Evolutionary conservation across 2,113 vertebrate species (phyloP).

Genomic region (Casuarius casuarius): DNA sequence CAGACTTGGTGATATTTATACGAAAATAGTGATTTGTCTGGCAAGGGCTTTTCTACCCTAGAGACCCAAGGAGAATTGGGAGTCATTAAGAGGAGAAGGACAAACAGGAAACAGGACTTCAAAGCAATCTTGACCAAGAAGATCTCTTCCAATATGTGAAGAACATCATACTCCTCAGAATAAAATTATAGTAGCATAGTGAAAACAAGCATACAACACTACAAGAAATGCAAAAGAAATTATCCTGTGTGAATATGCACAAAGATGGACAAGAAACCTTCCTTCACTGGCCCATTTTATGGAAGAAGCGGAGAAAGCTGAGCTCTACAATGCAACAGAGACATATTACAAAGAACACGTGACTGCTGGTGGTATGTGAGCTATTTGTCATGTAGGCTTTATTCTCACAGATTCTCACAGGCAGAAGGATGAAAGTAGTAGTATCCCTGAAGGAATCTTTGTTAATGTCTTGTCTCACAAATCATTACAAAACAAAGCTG

Average conservation of each 20-base stretch:
- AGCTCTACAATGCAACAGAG: not conserved
- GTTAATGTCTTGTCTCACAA: not conserved
- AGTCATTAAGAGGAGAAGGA: too few species aligned
- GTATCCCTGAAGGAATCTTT: not conserved
- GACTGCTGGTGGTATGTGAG: not conserved
- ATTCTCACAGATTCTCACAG: not conserved
- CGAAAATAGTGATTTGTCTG: too few species aligned
- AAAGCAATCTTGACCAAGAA: too few species aligned
- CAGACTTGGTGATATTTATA: too few species aligned
- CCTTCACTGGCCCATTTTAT: not conserved
- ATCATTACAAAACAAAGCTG: not conserved
- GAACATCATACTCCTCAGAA: too few species aligned
- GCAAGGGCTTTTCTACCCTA: too few species aligned
- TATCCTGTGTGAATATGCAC: not conserved
- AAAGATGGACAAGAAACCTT: not conserved
- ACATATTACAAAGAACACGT: not conserved
- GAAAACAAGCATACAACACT: not conserved
- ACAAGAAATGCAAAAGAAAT: not conserved
- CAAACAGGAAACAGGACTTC: too few species aligned
- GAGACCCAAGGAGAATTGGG: too few species aligned
- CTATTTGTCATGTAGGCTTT: not conserved
- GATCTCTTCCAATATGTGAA: too few species aligned
- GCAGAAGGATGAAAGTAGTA: slow-evolving; percentile 6
- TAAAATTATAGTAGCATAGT: not conserved
- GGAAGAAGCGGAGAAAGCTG: not conserved